Conservation (phyloP, 2,888 invertebrate species). For the Congeria kusceri region DNA sequence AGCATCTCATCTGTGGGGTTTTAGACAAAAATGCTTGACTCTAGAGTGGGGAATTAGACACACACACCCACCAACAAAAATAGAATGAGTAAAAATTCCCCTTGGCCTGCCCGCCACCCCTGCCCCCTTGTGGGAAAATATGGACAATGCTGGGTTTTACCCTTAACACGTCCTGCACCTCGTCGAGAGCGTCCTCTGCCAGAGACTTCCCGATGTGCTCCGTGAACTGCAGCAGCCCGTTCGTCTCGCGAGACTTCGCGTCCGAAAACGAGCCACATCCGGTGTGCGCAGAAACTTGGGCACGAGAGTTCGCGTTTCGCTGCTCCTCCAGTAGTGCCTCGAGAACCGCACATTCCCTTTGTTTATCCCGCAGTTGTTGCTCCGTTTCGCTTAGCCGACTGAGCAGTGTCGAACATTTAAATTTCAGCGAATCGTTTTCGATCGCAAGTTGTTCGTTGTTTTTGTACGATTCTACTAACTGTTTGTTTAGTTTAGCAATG, state of each 20-base stretch:
- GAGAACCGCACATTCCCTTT: conserved; percentile 19
- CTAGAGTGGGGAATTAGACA: too few species aligned
- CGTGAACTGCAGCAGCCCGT: conserved; percentile 9
- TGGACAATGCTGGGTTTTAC: conserved; percentile 7
- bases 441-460: conserved; percentile 43
- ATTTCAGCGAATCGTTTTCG: conserved; percentile 48
- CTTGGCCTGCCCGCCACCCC: too few species aligned
- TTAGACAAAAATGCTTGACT: too few species aligned
- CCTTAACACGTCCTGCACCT: conserved; percentile 12
- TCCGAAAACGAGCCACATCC: too few species aligned
- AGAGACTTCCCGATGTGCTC: conserved; percentile 8
- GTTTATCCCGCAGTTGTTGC: conserved; percentile 5
- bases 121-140: too few species aligned
- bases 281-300: neutral
- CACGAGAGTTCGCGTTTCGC: neutral
- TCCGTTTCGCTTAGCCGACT: conserved; percentile 28
- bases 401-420: conserved; percentile 42
- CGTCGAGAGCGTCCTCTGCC: conserved; percentile 7
- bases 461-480: conserved; percentile 65
- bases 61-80: too few species aligned
- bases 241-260: neutral
- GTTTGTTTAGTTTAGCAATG: conserved; percentile 58
- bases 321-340: conserved; percentile 11
- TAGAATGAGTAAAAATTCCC: too few species aligned
- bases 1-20: too few species aligned